Base-by-base conservation (phyloP, 2,797 vertebrate species). In the Podarcis siculus region DNA sequence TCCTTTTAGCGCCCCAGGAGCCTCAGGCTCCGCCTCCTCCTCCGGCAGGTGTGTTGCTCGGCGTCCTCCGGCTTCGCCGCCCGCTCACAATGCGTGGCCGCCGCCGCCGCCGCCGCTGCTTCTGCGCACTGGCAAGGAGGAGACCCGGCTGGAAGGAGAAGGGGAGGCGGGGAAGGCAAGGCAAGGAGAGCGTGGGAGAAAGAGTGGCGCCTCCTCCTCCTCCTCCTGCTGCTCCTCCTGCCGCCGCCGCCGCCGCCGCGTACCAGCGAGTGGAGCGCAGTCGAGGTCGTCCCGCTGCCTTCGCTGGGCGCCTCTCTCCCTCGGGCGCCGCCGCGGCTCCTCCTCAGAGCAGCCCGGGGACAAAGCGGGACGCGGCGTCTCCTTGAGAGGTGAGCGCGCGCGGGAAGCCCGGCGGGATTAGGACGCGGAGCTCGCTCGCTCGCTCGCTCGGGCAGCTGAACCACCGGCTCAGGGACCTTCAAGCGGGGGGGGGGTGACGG, bases 341-440 rank as follows among this genome's bases (percentile, higher is more conserved):
- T 83, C 66, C 73, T 42, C 49, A 55, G 49, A 55, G 49, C 49
- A 55, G 49, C 49, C 49, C 49, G 49, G 72, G 37, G 64, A 45
- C 15, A 42, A n/a, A 42, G 35, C 73, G 15, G 83, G 58, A 35
- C 21, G 27, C 25, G n/a, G 79, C 6, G 45, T 1, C 64, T 83
- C 66, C 73, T 42, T 7, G 82, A 66, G 87, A 92, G 93, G 93
- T 94, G 90, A 94, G 90, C 45, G 72, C 13, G 77, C 27, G 12
- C 10, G 45, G 32, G 5, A 9, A 30, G 58, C 3, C 35, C 8
- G 12, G 4, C 61, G 0, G 86, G 61, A 37, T 61, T 49, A 27
- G 89, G 85, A 30, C 32, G n/a, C 7, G 79, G 67, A n/a, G 3
- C 23, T 67, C 5, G 32, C 64, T 30, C 66, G 32, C 64, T 30